Conservation (phyloP, 2,113 vertebrate species). For the Anguilla japonica region DNA sequence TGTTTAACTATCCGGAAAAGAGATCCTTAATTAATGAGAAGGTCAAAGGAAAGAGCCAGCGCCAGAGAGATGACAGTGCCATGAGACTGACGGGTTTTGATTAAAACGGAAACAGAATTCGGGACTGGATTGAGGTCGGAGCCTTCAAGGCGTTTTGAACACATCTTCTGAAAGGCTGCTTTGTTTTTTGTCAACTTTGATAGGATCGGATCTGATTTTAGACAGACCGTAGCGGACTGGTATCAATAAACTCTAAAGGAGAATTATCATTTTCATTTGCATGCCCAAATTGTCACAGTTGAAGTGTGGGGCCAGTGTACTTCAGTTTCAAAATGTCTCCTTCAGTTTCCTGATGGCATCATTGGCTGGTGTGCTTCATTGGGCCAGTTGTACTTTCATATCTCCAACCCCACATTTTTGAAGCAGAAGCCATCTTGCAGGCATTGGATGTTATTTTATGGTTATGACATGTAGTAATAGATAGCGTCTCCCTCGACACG, state of each 20-base stretch:
- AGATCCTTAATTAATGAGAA: slow-evolving; percentile 37
- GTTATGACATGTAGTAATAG: slow-evolving; percentile 39
- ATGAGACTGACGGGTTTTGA: neutral
- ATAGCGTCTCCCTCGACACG: slow-evolving; percentile 37
- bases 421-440: slow-evolving; percentile 9
- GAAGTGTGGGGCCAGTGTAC: neutral
- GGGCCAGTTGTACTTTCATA: neutral
- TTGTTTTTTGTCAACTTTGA: neutral
- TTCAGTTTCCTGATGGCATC: neutral
- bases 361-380: neutral
- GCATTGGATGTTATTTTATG: slow-evolving; percentile 17
- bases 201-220: neutral
- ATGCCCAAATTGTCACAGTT: neutral
- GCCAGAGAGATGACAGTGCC: neutral
- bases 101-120: neutral
- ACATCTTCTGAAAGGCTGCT: neutral
- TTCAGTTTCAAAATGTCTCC: neutral
- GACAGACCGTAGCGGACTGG: neutral
- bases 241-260: neutral
- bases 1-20: slow-evolving; percentile 27
- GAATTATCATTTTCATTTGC: neutral
- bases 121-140: neutral
- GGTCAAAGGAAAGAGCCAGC: slow-evolving; percentile 2
- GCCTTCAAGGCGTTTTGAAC: neutral
- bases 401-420: neutral